These are phyloP conservation scores for Phyllopteryx taeniolatus DNA, from an alignment of 2,113 vertebrate species.

Conservation along the genomic window DNA sequence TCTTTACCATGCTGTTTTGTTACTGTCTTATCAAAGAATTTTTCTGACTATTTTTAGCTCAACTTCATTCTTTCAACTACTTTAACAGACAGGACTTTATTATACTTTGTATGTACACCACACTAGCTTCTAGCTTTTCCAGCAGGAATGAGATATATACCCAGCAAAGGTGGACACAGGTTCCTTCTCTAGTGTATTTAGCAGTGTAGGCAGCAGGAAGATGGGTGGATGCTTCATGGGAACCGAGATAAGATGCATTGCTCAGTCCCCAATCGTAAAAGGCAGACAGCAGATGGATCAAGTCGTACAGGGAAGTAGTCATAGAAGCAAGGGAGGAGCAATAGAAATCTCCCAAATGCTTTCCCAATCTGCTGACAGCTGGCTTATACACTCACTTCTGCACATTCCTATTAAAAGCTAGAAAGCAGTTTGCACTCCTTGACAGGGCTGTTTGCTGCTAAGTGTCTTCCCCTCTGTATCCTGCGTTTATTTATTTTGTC, in stretches of 20 bases:
- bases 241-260: slow-evolving; percentile 24
- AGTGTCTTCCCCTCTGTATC: not conserved
- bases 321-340: slow-evolving; percentile 2
- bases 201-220: not conserved
- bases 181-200: slow-evolving; percentile 18
- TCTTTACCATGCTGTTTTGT: slow-evolving; percentile 21
- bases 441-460: slow-evolving; percentile 2
- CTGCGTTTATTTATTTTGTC: slow-evolving; percentile 2
- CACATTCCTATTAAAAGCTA: slow-evolving; percentile 18
- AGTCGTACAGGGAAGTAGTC: slow-evolving; percentile 19
- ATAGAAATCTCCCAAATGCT: slow-evolving; percentile 41
- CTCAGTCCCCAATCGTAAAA: slow-evolving; percentile 30
- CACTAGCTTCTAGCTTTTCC: slow-evolving; percentile 18
- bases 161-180: slow-evolving; percentile 27
- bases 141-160: slow-evolving; percentile 14
- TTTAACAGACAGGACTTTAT: slow-evolving; percentile 5
- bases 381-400: slow-evolving; percentile 11
- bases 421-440: not conserved
- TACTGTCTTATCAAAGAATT: slow-evolving; percentile 15
- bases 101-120: not conserved
- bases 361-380: slow-evolving; percentile 46
- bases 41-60: slow-evolving; percentile 3
- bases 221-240: slow-evolving; percentile 17
- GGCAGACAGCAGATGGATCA: slow-evolving; percentile 38
- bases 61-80: slow-evolving; percentile 21